phyloP scores from a whole-genome alignment of 92 coral and sea anemone species.

The Scolanthus callimorphus region DNA sequence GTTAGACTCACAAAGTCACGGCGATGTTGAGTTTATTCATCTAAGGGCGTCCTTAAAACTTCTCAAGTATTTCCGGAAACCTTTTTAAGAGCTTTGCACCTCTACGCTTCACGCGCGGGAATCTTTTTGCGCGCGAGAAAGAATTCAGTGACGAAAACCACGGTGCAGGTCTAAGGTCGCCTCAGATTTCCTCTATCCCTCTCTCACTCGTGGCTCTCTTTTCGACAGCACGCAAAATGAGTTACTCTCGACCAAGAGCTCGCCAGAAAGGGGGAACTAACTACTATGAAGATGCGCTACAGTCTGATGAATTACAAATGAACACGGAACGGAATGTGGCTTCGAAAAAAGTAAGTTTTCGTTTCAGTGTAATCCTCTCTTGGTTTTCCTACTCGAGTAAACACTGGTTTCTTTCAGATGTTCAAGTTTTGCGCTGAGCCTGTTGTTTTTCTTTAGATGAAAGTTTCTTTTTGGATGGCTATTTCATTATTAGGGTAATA shows the following conservation, averaged over 20 bases:
- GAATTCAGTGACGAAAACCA: not conserved
- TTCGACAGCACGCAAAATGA: constrained; percentile 19
- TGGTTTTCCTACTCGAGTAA: not conserved
- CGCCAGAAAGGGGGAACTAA: constrained; percentile 16
- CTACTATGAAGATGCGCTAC: constrained; percentile 27
- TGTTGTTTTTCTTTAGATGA: too few species aligned
- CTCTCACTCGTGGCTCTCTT: not conserved
- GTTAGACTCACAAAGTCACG: too few species aligned
- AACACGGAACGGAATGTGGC: constrained; percentile 62
- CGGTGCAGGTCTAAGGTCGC: constrained; percentile 4
- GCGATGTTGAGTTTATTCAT: too few species aligned
- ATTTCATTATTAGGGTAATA: too few species aligned
- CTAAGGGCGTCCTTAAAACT: too few species aligned
- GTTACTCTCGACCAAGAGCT: constrained; percentile 1
- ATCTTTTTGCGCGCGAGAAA: not conserved
- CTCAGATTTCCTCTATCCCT: constrained; percentile 8
- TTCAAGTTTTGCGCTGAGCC: not conserved
- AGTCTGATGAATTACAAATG: constrained; percentile 59
- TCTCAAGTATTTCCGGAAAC: too few species aligned
- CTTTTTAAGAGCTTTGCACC: too few species aligned
- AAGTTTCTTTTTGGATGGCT: too few species aligned
- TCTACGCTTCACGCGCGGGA: constrained; percentile 1
- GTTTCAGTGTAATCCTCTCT: not conserved
- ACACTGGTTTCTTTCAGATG: not conserved
- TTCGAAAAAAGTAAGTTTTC: constrained; percentile 53